Conservation (phyloP, 2,888 invertebrate genomes). For the Drosophila vallismaia region DNA sequence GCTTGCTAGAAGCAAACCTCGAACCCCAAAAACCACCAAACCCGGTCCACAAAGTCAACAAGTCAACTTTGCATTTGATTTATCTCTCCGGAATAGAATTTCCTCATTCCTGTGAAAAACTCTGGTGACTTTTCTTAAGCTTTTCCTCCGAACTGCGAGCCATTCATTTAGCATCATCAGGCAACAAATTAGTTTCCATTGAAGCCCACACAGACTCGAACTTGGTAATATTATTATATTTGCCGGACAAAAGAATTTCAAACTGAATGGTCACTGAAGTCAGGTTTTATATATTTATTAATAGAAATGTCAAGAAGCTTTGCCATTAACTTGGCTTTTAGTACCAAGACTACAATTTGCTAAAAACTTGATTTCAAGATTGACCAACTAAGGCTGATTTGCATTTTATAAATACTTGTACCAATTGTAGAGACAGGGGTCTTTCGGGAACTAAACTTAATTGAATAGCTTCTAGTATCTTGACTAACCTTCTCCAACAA, state of each 20-base stretch:
- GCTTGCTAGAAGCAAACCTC: too few relatives aligned
- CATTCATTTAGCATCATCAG: slow-evolving; percentile 46
- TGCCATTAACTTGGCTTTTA: slow-evolving; percentile 2
- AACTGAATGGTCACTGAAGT: neutral
- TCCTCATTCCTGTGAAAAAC: neutral
- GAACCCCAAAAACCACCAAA: slow-evolving; percentile 25
- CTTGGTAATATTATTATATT: too few relatives aligned
- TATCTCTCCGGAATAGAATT: slow-evolving; percentile 27
- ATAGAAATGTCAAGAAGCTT: slow-evolving; percentile 22
- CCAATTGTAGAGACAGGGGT: too few relatives aligned
- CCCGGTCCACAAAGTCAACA: slow-evolving; percentile 55
- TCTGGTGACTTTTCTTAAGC: neutral
- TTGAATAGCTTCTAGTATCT: neutral
- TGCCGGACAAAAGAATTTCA: too few relatives aligned
- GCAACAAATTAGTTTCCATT: slow-evolving; percentile 43
- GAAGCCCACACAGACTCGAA: slow-evolving; percentile 13
- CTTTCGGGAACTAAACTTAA: too few relatives aligned
- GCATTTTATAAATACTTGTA: too few relatives aligned
- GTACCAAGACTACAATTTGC: too few relatives aligned
- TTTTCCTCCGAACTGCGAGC: slow-evolving; percentile 5
- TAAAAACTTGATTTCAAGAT: too few relatives aligned
- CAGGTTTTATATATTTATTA: slow-evolving; percentile 19
- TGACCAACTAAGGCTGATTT: too few relatives aligned
- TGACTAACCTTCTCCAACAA: neutral
- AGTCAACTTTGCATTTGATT: slow-evolving; percentile 63